These are phyloP conservation scores for Melopsittacus undulatus DNA, from an alignment of 2,797 vertebrate genomes.

Conservation along the genomic window DNA sequence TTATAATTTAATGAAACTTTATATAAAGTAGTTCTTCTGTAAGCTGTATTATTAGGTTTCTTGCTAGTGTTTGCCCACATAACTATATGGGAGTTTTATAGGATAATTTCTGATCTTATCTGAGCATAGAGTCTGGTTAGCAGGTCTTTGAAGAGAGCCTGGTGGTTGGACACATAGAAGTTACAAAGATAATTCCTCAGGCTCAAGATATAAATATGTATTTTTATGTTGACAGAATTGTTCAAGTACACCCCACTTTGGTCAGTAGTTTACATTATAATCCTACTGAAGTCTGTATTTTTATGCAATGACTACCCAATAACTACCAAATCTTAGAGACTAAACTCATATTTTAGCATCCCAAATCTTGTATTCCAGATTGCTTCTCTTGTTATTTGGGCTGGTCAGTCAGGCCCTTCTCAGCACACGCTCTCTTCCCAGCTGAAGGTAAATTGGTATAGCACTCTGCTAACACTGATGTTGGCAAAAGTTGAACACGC, in stretches of 20 bases:
- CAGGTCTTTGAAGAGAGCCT: not conserved
- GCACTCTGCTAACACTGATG: not conserved
- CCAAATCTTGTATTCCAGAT: not conserved
- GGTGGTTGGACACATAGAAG: not conserved
- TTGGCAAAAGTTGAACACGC: not conserved
- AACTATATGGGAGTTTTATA: not conserved
- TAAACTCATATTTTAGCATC: not conserved
- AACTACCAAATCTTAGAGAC: not conserved
- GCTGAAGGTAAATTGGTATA: not conserved
- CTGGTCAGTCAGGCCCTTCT: not conserved
- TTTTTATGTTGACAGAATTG: not conserved
- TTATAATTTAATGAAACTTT: conserved; percentile 8
- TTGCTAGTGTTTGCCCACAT: not conserved
- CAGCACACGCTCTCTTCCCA: not conserved
- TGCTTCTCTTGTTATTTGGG: not conserved
- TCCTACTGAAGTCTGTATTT: not conserved
- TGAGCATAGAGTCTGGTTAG: not conserved
- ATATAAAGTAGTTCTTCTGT: not conserved
- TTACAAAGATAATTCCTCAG: not conserved
- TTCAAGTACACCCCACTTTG: not conserved
- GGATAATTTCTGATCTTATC: conserved; percentile 19
- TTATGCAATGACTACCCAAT: not conserved
- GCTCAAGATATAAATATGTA: not conserved
- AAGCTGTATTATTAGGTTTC: not conserved
- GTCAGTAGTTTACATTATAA: not conserved